phyloP scores from a whole-genome alignment of 2,888 invertebrate species.

The Anoncus sp. region DNA sequence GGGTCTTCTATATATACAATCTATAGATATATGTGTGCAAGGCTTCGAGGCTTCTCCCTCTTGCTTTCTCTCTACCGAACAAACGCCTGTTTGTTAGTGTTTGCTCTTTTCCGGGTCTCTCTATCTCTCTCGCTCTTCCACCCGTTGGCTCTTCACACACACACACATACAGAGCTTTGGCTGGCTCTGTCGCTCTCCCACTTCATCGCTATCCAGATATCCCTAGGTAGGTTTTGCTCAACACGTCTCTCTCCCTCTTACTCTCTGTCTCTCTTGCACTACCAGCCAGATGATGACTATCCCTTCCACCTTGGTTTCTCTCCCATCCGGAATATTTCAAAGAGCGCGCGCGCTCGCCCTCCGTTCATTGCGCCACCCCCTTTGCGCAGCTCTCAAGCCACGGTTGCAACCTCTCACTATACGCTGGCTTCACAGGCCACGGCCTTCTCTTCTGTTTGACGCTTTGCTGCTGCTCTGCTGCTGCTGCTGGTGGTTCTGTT shows the following conservation, averaged over 20 bases:
- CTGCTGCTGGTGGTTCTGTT: slow-evolving; percentile 41
- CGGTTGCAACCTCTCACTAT: slow-evolving; percentile 23
- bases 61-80: slow-evolving; percentile 35
- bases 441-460: slow-evolving; percentile 51
- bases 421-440: slow-evolving; percentile 24
- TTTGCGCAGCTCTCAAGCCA: slow-evolving; percentile 38
- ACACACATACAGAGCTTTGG: slow-evolving; percentile 3
- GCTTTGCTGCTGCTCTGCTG: slow-evolving; percentile 46
- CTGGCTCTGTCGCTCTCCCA: slow-evolving; percentile 28
- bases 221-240: slow-evolving; percentile 1
- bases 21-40: background rate
- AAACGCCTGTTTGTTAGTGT: background rate
- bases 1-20: background rate
- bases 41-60: slow-evolving; percentile 39
- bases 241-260: slow-evolving; percentile 9
- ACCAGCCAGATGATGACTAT: slow-evolving; percentile 7
- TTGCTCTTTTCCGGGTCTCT: slow-evolving; percentile 32
- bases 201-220: background rate
- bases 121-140: slow-evolving; percentile 14
- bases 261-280: slow-evolving; percentile 12
- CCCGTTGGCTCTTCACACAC: slow-evolving; percentile 12
- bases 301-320: slow-evolving; percentile 51
- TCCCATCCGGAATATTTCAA: slow-evolving; percentile 55
- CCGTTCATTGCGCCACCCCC: slow-evolving; percentile 52
- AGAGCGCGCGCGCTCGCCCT: slow-evolving; percentile 56